Percentiles rank a stretch among this genome's conserved stretches.
Conservation (phyloP, 2,797 vertebrate species). For the Chelon labrosus region DNA sequence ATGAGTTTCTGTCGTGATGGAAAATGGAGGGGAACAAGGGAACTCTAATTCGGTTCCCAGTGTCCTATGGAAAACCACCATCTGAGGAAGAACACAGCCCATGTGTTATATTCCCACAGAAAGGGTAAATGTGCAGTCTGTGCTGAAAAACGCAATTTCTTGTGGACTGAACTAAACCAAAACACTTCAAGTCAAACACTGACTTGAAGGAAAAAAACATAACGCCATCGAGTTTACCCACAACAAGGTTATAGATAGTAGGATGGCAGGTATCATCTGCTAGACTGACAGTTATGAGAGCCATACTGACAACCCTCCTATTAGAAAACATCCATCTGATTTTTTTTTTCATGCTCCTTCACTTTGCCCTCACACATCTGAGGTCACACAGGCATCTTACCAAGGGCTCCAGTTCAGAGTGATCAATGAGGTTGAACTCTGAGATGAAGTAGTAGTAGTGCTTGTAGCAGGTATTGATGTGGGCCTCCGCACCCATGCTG, state of each 20-base stretch:
- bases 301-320: background rate
- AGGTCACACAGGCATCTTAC: conserved; percentile 83
- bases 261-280: background rate
- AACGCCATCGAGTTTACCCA: conserved; percentile 4
- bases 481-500: conserved; percentile 96
- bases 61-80: conserved; percentile 24
- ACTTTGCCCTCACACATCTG: conserved; percentile 13
- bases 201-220: background rate
- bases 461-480: conserved; percentile 99
- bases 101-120: background rate
- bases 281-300: conserved; percentile 2
- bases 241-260: conserved; percentile 1
- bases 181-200: no score
- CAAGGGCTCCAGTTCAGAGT: conserved; percentile 95
- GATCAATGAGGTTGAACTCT: conserved; percentile 96
- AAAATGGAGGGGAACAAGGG: conserved; percentile 15
- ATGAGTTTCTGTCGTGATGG: conserved; percentile 21
- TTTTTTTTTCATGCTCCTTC: conserved; percentile 1
- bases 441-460: conserved; percentile 99
- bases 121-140: conserved; percentile 7
- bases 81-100: conserved; percentile 9
- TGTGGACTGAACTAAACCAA: background rate
- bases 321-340: conserved; percentile 25
- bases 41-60: conserved; percentile 11
- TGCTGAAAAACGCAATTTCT: background rate